Percentiles rank a stretch among this genome's conserved stretches.
Conservation (phyloP, 2,113 vertebrate genomes). For the Oceanodroma tethys region DNA sequence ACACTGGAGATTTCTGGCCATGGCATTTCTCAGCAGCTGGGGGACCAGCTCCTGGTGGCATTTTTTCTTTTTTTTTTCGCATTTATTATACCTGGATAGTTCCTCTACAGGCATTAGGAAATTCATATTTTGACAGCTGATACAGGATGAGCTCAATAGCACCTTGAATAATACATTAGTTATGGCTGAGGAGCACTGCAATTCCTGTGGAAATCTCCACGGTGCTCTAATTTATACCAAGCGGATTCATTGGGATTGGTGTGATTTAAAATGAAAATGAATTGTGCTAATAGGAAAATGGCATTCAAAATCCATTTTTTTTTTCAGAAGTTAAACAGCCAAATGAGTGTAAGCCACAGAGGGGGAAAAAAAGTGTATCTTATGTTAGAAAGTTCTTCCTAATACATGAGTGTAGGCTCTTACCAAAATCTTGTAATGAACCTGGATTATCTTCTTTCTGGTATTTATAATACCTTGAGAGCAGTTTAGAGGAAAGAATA, state of each 20-base stretch:
- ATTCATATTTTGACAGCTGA: constrained; percentile 16
- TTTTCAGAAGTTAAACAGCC: not conserved
- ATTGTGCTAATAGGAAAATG: not conserved
- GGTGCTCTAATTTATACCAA: not conserved
- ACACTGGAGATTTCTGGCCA: not conserved
- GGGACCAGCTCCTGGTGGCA: not conserved
- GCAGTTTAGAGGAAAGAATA: not conserved
- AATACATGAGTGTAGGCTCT: not conserved
- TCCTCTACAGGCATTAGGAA: not conserved
- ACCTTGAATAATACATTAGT: not conserved
- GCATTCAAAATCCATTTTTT: not conserved
- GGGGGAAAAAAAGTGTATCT: not conserved
- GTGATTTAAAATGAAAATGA: not conserved
- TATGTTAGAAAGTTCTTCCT: not conserved
- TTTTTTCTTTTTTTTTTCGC: not conserved
- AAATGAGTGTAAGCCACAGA: not conserved
- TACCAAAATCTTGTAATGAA: not conserved
- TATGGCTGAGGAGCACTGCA: not conserved
- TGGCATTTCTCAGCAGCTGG: not conserved
- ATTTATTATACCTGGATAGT: not conserved
- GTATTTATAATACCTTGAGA: not conserved
- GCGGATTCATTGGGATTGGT: not conserved
- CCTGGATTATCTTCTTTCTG: not conserved
- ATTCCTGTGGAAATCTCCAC: not conserved
- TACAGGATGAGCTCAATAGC: not conserved